These are phyloP conservation scores for Agapornis canus DNA, from an alignment of 2,797 vertebrate species.

Conservation along the genomic window DNA sequence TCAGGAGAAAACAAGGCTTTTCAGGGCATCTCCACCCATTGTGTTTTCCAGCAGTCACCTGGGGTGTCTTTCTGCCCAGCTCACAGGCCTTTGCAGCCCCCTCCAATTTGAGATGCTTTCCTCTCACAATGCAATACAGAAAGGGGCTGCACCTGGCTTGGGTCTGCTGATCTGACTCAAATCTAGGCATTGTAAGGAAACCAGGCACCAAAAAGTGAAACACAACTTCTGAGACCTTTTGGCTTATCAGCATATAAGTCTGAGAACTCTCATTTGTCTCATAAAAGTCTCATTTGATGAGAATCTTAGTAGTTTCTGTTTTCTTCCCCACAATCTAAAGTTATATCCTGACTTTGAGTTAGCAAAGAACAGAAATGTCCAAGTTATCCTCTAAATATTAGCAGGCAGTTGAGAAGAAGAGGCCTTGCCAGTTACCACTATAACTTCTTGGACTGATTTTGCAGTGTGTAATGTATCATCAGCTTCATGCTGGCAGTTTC, in stretches of 20 bases:
- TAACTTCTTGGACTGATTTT: constrained; percentile 7
- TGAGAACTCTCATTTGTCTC: background rate
- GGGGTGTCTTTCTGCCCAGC: background rate
- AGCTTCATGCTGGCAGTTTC: background rate
- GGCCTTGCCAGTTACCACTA: background rate
- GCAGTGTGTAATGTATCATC: background rate
- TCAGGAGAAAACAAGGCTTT: background rate
- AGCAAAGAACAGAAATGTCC: background rate
- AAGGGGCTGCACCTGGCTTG: no score
- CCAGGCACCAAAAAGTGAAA: rapidly evolving
- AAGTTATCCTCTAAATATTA: constrained; percentile 1
- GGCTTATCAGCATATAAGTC: background rate
- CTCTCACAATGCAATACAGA: background rate
- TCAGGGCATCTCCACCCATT: background rate
- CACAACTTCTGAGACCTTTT: background rate
- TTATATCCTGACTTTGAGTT: background rate
- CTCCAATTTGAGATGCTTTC: background rate
- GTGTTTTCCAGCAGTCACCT: background rate
- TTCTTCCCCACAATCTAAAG: background rate
- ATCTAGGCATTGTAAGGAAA: background rate
- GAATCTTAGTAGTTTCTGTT: background rate
- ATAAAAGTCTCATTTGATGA: background rate
- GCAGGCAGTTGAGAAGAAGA: background rate
- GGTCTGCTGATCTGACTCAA: background rate
- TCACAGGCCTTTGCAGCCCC: rapidly evolving